Evolutionary conservation across 1,140 invertebrate genomes (phyloP).

Genomic region (Neodiprion virginianus): DNA sequence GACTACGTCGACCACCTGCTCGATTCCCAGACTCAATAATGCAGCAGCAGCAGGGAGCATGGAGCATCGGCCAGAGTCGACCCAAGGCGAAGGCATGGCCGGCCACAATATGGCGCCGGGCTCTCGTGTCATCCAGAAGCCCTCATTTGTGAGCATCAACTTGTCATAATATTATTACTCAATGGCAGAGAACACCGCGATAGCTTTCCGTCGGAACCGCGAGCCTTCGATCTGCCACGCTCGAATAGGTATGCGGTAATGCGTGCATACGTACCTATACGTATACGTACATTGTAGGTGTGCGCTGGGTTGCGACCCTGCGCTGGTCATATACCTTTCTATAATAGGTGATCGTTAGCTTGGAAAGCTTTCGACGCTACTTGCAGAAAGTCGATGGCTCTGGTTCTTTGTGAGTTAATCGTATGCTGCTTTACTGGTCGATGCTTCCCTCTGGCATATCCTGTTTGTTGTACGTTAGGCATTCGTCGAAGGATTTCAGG

Average conservation of each 20-base stretch:
- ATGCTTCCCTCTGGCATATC: too few species aligned
- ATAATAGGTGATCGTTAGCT: neutral
- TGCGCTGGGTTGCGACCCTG: neutral
- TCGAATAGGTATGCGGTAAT: too few species aligned
- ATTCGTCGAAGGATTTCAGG: too few species aligned
- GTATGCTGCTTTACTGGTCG: neutral
- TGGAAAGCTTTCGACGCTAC: neutral
- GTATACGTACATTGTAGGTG: too few species aligned
- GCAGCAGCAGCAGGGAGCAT: constrained; percentile 29
- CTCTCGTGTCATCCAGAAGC: neutral
- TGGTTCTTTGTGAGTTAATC: neutral
- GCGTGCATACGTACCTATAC: too few species aligned
- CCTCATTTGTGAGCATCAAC: constrained; percentile 25
- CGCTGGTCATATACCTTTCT: neutral
- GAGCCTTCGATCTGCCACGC: too few species aligned
- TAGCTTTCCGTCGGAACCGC: neutral
- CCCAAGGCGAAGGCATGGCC: constrained; percentile 26
- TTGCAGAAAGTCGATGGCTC: neutral
- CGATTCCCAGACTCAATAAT: constrained; percentile 40
- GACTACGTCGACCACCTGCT: constrained; percentile 32
- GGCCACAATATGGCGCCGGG: neutral
- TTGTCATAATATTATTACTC: constrained; percentile 41
- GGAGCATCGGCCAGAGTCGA: constrained; percentile 21
- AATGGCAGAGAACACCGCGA: neutral
- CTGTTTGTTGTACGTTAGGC: too few species aligned